Base-by-base conservation (phyloP, 2,888 invertebrate species). In the Yponomeuta plumbellus region DNA sequence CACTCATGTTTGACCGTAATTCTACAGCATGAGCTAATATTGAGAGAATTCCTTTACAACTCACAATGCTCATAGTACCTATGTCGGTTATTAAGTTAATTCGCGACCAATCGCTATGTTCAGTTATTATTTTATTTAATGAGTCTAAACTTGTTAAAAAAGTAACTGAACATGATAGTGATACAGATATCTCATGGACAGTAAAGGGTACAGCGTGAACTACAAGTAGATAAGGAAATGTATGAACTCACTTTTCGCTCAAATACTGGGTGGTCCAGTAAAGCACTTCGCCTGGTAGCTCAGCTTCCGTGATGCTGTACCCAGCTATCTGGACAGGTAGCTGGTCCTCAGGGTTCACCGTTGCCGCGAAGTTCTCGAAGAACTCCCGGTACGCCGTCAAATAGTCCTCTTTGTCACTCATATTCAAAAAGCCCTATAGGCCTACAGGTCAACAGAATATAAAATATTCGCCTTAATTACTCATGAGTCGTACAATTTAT, bases 241-340 rank as follows among this genome's bases (percentile, higher is more conserved):
- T 13, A 52, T 52, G 17, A 21, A 21, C 94, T 94, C 89, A 96
- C 96, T 94, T 95, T 84, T 94, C 94, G 73, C 93, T 93, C 76
- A 96, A 92, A 87, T 96, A 96, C 81, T 95, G 95, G 67, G 95
- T 92, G 65, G 93, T 94, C 94, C 95, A 95, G 83, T 95, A 94
- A 68, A 95, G 92, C 70, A 96, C 93, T 81, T 95, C 95, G 63
- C 96, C 96, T 73, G 93, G 90, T 68, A 96, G 87, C 87, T 96
- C 96, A 11, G 91, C 84, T 74, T 94, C 94, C 61, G 93, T 92
- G 74, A 95, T 92, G 70, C 94, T 93, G 80, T 95, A 94, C 71
- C 93, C 93, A 71, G 93, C 93, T 68, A 95, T 94, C 78, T 94
- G 93, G 64, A 96, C 94, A 66, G 96, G 95, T 73, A 96, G 86